Percentiles rank a stretch among this genome's conserved stretches.
phyloP scores from a whole-genome alignment of 2,113 vertebrate species.

The Cairina moschata region DNA sequence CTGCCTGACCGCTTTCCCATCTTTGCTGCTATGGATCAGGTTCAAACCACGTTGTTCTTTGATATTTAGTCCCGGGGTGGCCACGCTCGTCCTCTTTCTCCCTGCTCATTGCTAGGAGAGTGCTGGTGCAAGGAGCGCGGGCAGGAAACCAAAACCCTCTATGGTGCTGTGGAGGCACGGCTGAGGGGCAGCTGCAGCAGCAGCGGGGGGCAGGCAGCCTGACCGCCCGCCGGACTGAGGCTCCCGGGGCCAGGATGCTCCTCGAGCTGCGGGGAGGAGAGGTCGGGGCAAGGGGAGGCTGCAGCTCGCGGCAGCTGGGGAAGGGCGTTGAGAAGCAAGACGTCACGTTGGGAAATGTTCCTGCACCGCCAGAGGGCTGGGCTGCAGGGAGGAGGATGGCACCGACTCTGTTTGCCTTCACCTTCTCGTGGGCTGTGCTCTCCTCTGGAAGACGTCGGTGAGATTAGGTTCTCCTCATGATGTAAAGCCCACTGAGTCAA shows the following conservation, averaged over 20 bases:
- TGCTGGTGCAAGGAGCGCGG: neutral
- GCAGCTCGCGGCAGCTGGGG: neutral
- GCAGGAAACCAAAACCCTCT: accelerated
- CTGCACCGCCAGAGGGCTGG: neutral
- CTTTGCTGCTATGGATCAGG: neutral
- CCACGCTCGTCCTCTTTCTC: neutral
- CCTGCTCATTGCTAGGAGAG: neutral
- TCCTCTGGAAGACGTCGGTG: neutral
- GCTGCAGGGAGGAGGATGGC: neutral
- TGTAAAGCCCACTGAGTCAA: neutral
- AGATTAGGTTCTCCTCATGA: neutral
- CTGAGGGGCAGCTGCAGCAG: neutral
- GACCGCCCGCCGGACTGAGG: neutral
- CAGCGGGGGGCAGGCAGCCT: neutral
- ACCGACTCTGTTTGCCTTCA: neutral
- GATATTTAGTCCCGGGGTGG: neutral
- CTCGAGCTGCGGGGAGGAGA: neutral
- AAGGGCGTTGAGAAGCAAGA: neutral
- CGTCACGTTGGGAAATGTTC: too few relatives aligned
- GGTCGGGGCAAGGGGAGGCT: neutral
- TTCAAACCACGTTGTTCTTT: neutral
- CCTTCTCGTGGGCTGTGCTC: neutral
- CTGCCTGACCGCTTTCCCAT: neutral
- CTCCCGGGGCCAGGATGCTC: neutral
- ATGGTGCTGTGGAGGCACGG: accelerated